Conservation (phyloP, 2,888 invertebrate genomes). For the Aphidius colemani region DNA sequence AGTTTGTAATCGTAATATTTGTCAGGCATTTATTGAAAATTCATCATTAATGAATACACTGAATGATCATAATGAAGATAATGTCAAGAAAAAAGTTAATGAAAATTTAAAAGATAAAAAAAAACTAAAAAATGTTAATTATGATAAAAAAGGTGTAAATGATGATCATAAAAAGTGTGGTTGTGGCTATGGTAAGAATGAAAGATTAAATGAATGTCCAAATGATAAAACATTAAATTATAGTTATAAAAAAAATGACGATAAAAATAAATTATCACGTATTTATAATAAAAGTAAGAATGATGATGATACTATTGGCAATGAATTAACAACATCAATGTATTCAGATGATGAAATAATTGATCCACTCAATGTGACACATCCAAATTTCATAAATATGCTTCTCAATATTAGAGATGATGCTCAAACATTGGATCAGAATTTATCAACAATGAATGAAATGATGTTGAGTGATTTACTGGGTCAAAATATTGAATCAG, state of each 20-base stretch:
- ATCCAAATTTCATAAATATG: too few relatives aligned
- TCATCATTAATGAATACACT: slow-evolving; percentile 17
- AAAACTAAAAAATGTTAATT: not conserved
- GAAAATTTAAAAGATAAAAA: not conserved
- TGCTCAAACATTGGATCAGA: too few relatives aligned
- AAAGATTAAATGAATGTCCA: slow-evolving; percentile 4
- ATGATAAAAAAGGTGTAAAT: not conserved
- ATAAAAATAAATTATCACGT: not conserved
- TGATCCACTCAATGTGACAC: too few relatives aligned
- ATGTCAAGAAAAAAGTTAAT: not conserved
- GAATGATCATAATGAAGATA: not conserved
- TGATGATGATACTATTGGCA: not conserved
- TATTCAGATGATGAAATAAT: too few relatives aligned
- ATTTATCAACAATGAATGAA: too few relatives aligned
- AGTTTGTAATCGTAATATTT: too few relatives aligned
- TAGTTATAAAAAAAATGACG: not conserved
- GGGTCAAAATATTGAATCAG: too few relatives aligned
- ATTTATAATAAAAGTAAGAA: slow-evolving; percentile 2
- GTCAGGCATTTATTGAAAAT: not conserved
- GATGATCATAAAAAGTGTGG: slow-evolving; percentile 7
- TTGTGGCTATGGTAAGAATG: not conserved
- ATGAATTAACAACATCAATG: too few relatives aligned
- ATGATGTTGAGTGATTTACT: too few relatives aligned
- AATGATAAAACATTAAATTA: not conserved
- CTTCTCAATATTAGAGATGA: too few relatives aligned